Base-by-base conservation (phyloP, 2,888 invertebrate genomes). In the Ceraclea dissimilis region DNA sequence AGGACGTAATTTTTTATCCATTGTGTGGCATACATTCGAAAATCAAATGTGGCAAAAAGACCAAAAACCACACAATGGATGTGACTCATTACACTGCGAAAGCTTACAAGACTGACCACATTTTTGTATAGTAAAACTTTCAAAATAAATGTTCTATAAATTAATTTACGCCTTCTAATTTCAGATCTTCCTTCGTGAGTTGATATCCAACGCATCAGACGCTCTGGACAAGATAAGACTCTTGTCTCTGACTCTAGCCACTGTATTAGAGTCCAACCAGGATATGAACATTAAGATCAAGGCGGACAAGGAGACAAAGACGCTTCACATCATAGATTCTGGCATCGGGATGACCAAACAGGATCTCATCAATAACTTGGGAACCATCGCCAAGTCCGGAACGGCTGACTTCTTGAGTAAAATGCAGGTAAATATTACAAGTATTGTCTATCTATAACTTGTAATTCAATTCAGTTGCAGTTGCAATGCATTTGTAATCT, bases 171-270 rank as follows among this genome's bases (percentile, higher is more conserved):
- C 13, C 31, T 11, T 55, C 63, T 65, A 62, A 51, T 73, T 72
- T 2, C 74, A 88, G 85, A 97, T 98, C 66, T 98, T 95, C 84
- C 78, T 98, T 60, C 83, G 99, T 67, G 99, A 99, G 77, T 78
- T 99, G 71, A 99, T 99, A 68, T 99, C 98, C 1, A 99, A 99
- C 77, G 98, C 95, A 0, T 98, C 98, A 0, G 99, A 99, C 79
- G 99, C 99, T 44, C 79, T 99, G 63, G 99, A 99, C 75, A 99
- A 99, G 74, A 96, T 99, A 67, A 86, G 99, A 20, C 80, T 98
- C 64, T 72, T 98, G 59, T 90, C 97, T 1, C 78, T 99, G 54
- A 98, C 98, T 0, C 87, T 95, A 66, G 85, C 86, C 64, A 76
- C 79, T 56, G 89, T 89, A 55, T 74, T 99, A 61, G 84, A 84